Base-by-base conservation (phyloP, 2,888 invertebrate genomes). In the Yponomeuta cagnagella region DNA sequence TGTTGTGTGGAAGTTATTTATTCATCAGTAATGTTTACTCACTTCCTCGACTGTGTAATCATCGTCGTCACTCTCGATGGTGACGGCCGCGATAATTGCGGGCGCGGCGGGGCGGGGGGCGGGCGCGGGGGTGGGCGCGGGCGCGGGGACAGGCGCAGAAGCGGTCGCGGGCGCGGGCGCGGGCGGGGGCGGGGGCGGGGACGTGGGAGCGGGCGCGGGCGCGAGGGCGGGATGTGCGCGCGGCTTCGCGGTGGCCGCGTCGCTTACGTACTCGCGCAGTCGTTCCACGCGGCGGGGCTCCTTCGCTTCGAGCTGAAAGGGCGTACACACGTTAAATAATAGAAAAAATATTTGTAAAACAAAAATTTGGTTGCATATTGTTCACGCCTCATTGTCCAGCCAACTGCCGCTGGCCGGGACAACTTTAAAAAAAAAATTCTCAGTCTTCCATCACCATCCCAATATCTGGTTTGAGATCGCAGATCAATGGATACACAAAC, bases 21-120 rank as follows among this genome's bases (percentile, higher is more conserved):
- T 1, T 23, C 0, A 12, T 52, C 33, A 33, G 33, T 2, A 33
- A 33, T 4, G 43, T 43, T 8, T 43, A 70, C 75, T 78, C 64
- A 90, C 96, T 82, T 97, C 97, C 76, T 96, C 96, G 74, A 95
- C 96, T n/a, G 95, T 94, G 77, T 97, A 97, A 77, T 96, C 96
- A 72, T 96, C 96, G 74, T 95, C 95, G 72, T 96, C 96, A 75
- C 94, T 93, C 70, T 94, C 94, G 0, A 95, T 77, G 3, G 78
- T 72, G 70, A 89, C 81, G 2, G 77, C 58, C 23, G 15, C 37
- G 3, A n/a, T 33, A 6, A 33, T 10, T 1, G 3, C 37, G 12
- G 33, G 69, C 23, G 70, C 23, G 2, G 52, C 15, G 48, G 73
- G 72, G 15, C 72, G 70, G n/a, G 2, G 52, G 10, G 48, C 73